A percentile compares a stretch with the other conserved stretches of the same genome.
Evolutionary conservation across 2,888 invertebrate genomes (phyloP).

Genomic region (Platypus cylindrus): DNA sequence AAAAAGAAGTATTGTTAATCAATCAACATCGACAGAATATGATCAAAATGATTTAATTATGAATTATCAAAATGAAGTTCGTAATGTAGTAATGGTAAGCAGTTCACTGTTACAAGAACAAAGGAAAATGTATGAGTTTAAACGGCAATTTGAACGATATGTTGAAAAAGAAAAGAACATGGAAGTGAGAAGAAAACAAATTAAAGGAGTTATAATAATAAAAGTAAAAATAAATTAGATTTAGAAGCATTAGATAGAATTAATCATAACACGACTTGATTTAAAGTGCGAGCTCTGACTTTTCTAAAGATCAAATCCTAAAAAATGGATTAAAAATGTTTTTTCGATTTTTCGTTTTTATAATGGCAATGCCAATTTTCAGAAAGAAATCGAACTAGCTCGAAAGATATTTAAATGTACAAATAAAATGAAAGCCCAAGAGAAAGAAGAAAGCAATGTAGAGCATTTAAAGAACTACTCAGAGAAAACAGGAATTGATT

Average conservation of each 20-base stretch:
- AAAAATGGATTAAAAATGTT: no score
- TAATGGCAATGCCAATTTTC: no score
- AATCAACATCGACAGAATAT: slow-evolving; percentile 13
- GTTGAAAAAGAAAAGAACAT: slow-evolving; percentile 9
- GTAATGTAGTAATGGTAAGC: slow-evolving; percentile 5
- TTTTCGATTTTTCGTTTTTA: no score
- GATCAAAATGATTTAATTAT: slow-evolving; percentile 12
- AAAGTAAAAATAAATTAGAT: slow-evolving; percentile 15
- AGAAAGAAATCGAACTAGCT: slow-evolving; percentile 18
- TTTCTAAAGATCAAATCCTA: no score
- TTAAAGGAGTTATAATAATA: slow-evolving; percentile 17
- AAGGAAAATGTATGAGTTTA: slow-evolving; percentile 18
- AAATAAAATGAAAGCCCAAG: slow-evolving; percentile 1
- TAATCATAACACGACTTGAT: no score
- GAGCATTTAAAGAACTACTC: slow-evolving; percentile 13
- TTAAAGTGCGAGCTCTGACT: no score
- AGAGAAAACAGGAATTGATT: slow-evolving; percentile 11
- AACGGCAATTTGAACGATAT: slow-evolving; percentile 17
- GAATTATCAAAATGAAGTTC: slow-evolving; percentile 1
- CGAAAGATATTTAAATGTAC: slow-evolving; percentile 12
- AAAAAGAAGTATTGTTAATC: slow-evolving; percentile 16
- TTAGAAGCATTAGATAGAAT: no score
- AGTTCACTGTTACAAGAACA: slow-evolving; percentile 17
- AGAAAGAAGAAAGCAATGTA: slow-evolving; percentile 7
- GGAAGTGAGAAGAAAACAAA: slow-evolving; percentile 14